A percentile compares a stretch with the other conserved stretches of the same genome.
Evolutionary conservation across 2,797 vertebrate genomes (phyloP).

Genomic region (Lindbergichthys nudifrons): DNA sequence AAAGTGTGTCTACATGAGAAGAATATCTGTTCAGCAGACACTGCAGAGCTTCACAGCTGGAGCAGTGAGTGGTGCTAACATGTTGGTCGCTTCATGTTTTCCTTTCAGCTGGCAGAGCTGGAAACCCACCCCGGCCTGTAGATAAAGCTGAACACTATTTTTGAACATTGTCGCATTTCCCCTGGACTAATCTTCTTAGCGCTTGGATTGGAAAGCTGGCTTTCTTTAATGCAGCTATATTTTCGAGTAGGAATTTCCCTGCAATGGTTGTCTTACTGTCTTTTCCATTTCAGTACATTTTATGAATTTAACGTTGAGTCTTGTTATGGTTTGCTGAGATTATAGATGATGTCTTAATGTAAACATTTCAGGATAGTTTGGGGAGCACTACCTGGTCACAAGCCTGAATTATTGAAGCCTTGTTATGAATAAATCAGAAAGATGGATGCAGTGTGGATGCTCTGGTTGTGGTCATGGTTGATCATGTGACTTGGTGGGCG

Average conservation of each 20-base stretch:
- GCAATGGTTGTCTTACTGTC: neutral
- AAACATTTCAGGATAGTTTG: slow-evolving; percentile 46
- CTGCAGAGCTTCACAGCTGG: slow-evolving; percentile 21
- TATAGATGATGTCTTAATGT: slow-evolving; percentile 18
- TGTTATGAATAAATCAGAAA: slow-evolving; percentile 77
- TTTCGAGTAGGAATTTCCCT: slow-evolving; percentile 21
- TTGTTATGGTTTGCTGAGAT: slow-evolving; percentile 17
- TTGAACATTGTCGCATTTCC: slow-evolving; percentile 67
- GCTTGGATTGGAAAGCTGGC: slow-evolving; percentile 50
- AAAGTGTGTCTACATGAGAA: neutral
- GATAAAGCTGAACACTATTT: slow-evolving; percentile 69
- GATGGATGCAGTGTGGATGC: slow-evolving; percentile 27
- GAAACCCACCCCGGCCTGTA: slow-evolving; percentile 49
- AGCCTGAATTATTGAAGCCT: slow-evolving; percentile 70
- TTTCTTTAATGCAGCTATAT: slow-evolving; percentile 50
- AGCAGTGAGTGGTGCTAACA: slow-evolving; percentile 14
- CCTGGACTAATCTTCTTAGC: slow-evolving; percentile 71
- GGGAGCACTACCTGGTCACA: slow-evolving; percentile 42
- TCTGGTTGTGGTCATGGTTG: slow-evolving; percentile 56
- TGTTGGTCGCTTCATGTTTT: slow-evolving; percentile 35
- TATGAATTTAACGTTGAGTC: slow-evolving; percentile 27
- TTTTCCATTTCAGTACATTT: slow-evolving; percentile 8
- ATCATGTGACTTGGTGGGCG: slow-evolving; percentile 62
- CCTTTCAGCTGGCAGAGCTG: slow-evolving; percentile 53
- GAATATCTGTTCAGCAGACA: slow-evolving; percentile 7